Percentiles rank a stretch among this genome's conserved stretches.
These are phyloP conservation scores for Leptinotarsa rubiginosa DNA, from an alignment of 2,888 invertebrate species.

Conservation along the genomic window DNA sequence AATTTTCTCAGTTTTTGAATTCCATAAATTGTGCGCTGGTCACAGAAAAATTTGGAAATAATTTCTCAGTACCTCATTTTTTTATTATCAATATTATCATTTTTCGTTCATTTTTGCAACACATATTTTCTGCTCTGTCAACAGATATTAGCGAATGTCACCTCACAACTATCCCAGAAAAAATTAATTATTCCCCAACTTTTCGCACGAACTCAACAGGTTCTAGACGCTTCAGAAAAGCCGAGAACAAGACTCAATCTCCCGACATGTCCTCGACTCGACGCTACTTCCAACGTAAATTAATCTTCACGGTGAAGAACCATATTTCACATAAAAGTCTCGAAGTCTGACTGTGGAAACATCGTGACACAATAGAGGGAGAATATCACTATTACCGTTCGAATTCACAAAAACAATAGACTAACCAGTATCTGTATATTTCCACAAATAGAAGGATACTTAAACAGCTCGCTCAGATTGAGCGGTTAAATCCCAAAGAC, in stretches of 20 bases:
- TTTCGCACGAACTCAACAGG: not conserved
- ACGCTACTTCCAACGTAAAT: conserved; percentile 24
- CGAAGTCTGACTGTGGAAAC: conserved; percentile 27
- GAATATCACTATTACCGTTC: conserved; percentile 44
- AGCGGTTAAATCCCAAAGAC: conserved; percentile 33
- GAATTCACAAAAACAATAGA: conserved; percentile 45
- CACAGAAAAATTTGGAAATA: too few species aligned
- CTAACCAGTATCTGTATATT: conserved; percentile 41
- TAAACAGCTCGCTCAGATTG: conserved; percentile 39
- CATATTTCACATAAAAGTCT: conserved; percentile 36
- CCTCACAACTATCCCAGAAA: too few species aligned
- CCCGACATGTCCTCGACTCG: not conserved
- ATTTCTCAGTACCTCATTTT: too few species aligned
- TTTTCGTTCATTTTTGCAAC: too few species aligned
- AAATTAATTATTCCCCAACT: too few species aligned
- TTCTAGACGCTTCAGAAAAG: not conserved
- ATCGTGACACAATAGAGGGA: conserved; percentile 33
- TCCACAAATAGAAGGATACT: conserved; percentile 43
- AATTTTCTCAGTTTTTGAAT: too few species aligned
- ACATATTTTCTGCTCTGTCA: too few species aligned
- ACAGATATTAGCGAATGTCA: too few species aligned
- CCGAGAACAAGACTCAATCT: conserved; percentile 4
- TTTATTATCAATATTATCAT: too few species aligned
- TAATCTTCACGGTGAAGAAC: conserved; percentile 36
- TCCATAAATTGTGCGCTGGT: too few species aligned